Evolutionary conservation across 1,140 invertebrate species (phyloP).

Genomic region (Brachionus rotundiformis): DNA sequence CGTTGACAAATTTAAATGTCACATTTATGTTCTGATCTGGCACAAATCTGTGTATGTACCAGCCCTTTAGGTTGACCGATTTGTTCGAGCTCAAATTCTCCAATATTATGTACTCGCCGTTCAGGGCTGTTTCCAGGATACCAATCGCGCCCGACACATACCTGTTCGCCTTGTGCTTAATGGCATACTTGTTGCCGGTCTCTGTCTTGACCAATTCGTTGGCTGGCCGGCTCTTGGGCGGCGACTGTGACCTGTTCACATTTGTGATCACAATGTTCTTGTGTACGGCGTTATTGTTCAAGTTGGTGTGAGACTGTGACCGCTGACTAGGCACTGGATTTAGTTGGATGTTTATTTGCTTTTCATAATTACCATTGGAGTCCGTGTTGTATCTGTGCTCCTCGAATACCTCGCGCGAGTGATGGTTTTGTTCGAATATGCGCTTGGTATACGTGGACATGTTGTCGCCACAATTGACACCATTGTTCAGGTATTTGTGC

Average conservation of each 20-base stretch:
- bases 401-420: slow-evolving; percentile 17
- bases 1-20: slow-evolving; percentile 27
- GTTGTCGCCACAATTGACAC: slow-evolving; percentile 11
- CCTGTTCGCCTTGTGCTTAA: slow-evolving; percentile 46
- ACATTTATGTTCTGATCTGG: slow-evolving; percentile 51
- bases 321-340: slow-evolving; percentile 36
- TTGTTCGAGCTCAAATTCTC: slow-evolving; percentile 50
- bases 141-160: slow-evolving; percentile 46
- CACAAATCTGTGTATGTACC: slow-evolving; percentile 48
- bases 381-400: not conserved
- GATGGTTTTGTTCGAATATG: slow-evolving; percentile 21
- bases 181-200: slow-evolving; percentile 36
- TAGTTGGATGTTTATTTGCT: slow-evolving; percentile 50
- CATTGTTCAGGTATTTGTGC: not conserved
- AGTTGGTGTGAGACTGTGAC: slow-evolving; percentile 22
- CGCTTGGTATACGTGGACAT: slow-evolving; percentile 32
- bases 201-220: not conserved
- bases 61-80: slow-evolving; percentile 44
- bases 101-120: slow-evolving; percentile 40
- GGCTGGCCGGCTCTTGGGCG: not conserved
- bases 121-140: slow-evolving; percentile 30
- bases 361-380: slow-evolving; percentile 38
- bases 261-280: slow-evolving; percentile 42
- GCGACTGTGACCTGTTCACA: slow-evolving; percentile 26
- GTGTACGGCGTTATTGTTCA: slow-evolving; percentile 23